Evolutionary conservation across 2,797 vertebrate genomes (phyloP).

Genomic region (Danio kyathit): DNA sequence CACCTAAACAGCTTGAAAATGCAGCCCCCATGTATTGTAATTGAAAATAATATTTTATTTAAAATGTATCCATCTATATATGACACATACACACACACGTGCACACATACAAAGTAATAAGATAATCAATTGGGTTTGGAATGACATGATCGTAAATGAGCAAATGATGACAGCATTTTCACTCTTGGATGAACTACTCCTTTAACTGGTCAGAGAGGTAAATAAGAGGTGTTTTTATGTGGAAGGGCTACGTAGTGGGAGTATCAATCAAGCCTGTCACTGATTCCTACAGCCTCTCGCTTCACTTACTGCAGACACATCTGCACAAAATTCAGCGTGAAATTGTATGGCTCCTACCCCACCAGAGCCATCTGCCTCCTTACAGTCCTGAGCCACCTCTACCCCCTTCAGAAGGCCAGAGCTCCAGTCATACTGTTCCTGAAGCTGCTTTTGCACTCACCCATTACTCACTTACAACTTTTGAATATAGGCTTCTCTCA

Average conservation of each 20-base stretch:
- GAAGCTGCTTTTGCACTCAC: constrained; percentile 13
- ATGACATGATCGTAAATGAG: constrained; percentile 25
- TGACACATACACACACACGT: too few relatives aligned
- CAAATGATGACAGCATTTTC: constrained; percentile 31
- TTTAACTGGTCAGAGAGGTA: constrained; percentile 11
- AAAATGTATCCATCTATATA: constrained; percentile 6
- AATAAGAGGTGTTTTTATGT: constrained; percentile 5
- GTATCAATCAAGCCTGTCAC: constrained; percentile 79
- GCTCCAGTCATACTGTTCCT: constrained; percentile 6
- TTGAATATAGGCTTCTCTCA: neutral
- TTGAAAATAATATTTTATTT: neutral
- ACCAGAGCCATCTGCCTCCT: constrained; percentile 82
- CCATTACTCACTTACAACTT: neutral
- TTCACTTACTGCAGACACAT: constrained; percentile 88
- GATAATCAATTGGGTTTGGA: neutral
- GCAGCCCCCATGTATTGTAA: neutral
- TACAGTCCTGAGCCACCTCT: constrained; percentile 37
- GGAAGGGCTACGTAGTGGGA: constrained; percentile 58
- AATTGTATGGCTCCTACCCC: constrained; percentile 88
- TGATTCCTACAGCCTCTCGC: constrained; percentile 76
- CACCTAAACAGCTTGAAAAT: neutral
- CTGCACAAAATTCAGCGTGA: constrained; percentile 93
- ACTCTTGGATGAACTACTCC: constrained; percentile 29
- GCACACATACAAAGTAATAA: neutral
- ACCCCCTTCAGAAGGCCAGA: constrained; percentile 8